Evolutionary conservation across 2,113 vertebrate genomes (phyloP).

Genomic region (Dipodomys ordii): DNA sequence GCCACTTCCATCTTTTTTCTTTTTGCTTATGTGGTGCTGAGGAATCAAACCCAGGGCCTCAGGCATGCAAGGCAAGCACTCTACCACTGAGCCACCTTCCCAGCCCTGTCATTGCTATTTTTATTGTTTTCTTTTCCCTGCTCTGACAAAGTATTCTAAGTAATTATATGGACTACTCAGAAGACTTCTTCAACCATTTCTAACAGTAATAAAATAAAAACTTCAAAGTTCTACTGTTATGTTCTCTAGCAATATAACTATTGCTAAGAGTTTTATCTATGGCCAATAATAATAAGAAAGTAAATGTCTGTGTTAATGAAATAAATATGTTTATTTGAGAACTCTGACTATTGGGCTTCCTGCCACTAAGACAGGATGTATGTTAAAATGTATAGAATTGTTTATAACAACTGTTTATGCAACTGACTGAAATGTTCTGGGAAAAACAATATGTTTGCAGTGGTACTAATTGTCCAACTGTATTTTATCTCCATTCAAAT

Average conservation of each 20-base stretch:
- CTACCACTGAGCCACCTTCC: too few species aligned
- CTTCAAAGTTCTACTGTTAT: background rate
- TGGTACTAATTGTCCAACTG: background rate
- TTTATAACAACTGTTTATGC: too few species aligned
- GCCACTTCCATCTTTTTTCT: too few species aligned
- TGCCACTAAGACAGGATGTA: conserved; percentile 10
- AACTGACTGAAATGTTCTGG: conserved; percentile 8
- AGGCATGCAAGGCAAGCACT: too few species aligned
- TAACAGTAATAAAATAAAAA: background rate
- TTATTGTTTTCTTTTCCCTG: background rate
- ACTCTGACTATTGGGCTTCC: background rate
- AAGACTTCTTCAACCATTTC: conserved; percentile 7
- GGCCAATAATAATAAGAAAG: background rate
- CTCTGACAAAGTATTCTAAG: background rate
- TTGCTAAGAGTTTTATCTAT: conserved; percentile 16
- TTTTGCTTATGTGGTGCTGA: too few species aligned
- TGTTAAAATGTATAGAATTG: too few species aligned
- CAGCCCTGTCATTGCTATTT: background rate
- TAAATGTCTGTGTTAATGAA: conserved; percentile 33
- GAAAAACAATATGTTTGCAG: background rate
- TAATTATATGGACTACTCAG: background rate
- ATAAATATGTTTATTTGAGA: conserved; percentile 35
- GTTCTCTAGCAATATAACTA: background rate
- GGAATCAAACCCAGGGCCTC: too few species aligned
- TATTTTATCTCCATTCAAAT: conserved; percentile 36